Evolutionary conservation across 1,140 invertebrate species (phyloP).

Genomic region (Drosophila ironensis): DNA sequence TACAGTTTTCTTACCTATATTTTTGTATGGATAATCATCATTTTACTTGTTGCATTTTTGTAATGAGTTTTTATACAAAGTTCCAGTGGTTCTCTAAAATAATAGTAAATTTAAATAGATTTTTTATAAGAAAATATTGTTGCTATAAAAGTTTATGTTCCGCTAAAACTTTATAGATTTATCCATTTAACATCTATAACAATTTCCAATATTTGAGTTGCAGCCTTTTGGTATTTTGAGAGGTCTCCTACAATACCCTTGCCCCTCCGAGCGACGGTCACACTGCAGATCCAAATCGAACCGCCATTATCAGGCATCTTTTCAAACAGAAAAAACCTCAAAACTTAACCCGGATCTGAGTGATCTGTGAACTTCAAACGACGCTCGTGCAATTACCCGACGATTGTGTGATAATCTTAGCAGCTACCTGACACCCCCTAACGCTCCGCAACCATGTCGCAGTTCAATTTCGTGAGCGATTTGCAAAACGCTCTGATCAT

Average conservation of each 20-base stretch:
- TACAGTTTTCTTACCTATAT: neutral
- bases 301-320: constrained; percentile 52
- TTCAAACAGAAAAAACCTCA: neutral
- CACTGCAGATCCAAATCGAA: constrained; percentile 38
- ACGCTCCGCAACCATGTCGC: constrained; percentile 85
- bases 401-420: constrained; percentile 17
- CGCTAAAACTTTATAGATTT: too few relatives aligned
- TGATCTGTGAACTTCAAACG: constrained; percentile 15
- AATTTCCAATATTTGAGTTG: neutral
- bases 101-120: too few relatives aligned
- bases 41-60: too few relatives aligned
- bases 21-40: too few relatives aligned
- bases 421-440: neutral
- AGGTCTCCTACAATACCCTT: neutral
- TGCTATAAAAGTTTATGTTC: too few relatives aligned
- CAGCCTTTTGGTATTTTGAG: too few relatives aligned
- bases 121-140: too few relatives aligned
- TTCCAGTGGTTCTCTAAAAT: too few relatives aligned
- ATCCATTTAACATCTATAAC: neutral
- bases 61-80: too few relatives aligned
- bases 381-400: constrained; percentile 23
- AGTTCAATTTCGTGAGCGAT: constrained; percentile 90
- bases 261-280: neutral
- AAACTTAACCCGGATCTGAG: neutral
- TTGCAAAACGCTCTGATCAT: constrained; percentile 88